Base-by-base conservation (phyloP, 2,888 invertebrate species). In the Liodrosophila aerea region DNA sequence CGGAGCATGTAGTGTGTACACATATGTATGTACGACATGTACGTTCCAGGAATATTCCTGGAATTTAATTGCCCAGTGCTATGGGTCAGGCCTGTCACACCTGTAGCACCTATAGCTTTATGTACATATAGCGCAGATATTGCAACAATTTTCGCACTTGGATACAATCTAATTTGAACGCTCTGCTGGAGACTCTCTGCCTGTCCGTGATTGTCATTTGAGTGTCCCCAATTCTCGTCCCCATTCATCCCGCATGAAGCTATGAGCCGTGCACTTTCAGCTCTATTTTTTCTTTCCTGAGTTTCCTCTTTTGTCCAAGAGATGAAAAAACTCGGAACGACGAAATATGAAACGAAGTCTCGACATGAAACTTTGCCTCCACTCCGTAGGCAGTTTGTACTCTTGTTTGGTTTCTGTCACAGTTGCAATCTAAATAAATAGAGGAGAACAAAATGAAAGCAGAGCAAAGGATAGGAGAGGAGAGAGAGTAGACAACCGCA, bases 381-480 rank as follows among this genome's bases (percentile, higher is more conserved):
- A 33, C 60, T 43, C 43, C 7, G 13, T 30, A 34, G 50, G 61
- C 61, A 61, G 37, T 37, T 36, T 22, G 40, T 22, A 22, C 22
- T 22, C 22, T 22, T 44, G 45, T 51, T 51, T 51, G 46, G 27
- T 37, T 44, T 44, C 34, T 57, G 60, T 60, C 53, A 54, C 49
- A 57, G 51, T 57, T 50, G 27, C 57, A 50, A 67, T 67, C 50
- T 60, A 54, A 47, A 67, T 51, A 54, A 50, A 56, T 50, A 40
- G 37, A 37, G 11, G 34, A 33, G 31, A 31, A 41, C 30, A 7
- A 11, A 63, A 16, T 37, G 30, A 0, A 31, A 9, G 30, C 9
- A n/a, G n/a, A 31, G 30, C n/a, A 1, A 31, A 31, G 1, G 30
- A 9, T 5, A 8, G 2, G 13, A 16, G 15, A 37, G 36, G 39